Base-by-base conservation (phyloP, 92 coral and sea anemone species). In the Porites evermanni region DNA sequence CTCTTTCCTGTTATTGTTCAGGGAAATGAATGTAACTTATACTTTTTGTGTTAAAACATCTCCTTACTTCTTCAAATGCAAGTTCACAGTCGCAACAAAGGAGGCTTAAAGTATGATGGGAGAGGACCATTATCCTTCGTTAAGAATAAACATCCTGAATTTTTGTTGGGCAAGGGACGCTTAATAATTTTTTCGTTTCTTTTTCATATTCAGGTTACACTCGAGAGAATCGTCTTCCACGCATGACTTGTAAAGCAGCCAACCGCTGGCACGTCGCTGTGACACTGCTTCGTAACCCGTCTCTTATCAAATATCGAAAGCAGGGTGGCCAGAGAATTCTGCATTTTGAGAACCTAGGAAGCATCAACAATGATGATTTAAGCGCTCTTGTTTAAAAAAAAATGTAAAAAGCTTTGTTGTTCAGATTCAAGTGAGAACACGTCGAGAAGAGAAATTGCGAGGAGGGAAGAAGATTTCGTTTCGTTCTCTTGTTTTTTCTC, bases 191-290 rank as follows among this genome's bases (percentile, higher is more conserved):
- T 56, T 56, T 63, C 7, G 1, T 63, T 2, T 20, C 7, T 63
- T 63, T 18, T 13, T 63, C 66, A 8, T 18, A 7, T 18, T 70
- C 4, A 70, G 70, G 4, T 7, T 44, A n/a, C 24, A 8, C 32
- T 38, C 83, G 83, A n/a, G 60, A 64, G 21, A 2, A 6, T 3
- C 83, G 83, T 24, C 20, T 64, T 12, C 72, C 89, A n/a, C 94
- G 96, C 70, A 11, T 88, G 12, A 91, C 96, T n/a, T 74, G 73
- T n/a, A 80, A 70, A 32, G 98, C 90, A 3, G 74, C 70, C 51
- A 94, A 92, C 73, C 98, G 98, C 76, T 94, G 98, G 95, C 70
- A 82, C 64, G 82, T 94, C 9, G 95, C 98, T 8, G 87, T 84
- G 70, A 92, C 93, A n/a, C 83, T 94, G 32, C 77, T 94, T 24